phyloP scores from a whole-genome alignment of 2,888 invertebrate genomes.

The Lymantria dispar region DNA sequence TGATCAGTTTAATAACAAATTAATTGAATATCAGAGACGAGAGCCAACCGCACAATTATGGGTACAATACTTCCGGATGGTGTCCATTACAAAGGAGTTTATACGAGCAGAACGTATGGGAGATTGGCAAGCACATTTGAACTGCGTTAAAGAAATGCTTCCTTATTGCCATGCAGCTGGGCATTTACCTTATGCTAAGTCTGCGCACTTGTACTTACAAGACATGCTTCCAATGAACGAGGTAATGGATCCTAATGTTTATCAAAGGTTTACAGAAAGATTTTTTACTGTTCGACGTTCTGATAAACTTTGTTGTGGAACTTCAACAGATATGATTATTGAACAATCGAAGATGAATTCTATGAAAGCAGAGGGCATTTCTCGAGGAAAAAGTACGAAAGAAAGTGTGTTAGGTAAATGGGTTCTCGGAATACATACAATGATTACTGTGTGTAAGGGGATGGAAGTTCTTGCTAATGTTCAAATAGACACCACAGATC shows the following conservation, averaged over 20 bases:
- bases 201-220: conserved; percentile 34
- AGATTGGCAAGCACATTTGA: conserved; percentile 40
- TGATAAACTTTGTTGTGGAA: conserved; percentile 46
- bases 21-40: conserved; percentile 13
- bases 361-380: conserved; percentile 51
- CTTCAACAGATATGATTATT: conserved; percentile 51
- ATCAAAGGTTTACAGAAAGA: conserved; percentile 36
- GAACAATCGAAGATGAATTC: conserved; percentile 40
- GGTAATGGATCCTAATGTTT: conserved; percentile 18
- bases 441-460: conserved; percentile 26
- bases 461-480: conserved; percentile 35
- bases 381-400: conserved; percentile 51
- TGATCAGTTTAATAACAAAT: conserved; percentile 5
- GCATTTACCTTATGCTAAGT: conserved; percentile 23
- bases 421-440: background rate
- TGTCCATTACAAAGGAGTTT: conserved; percentile 46
- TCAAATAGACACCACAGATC: conserved; percentile 29
- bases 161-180: background rate
- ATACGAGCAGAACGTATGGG: conserved; percentile 52
- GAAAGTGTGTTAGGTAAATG: conserved; percentile 22
- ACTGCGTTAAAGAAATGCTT: background rate
- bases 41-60: conserved; percentile 42
- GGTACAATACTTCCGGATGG: conserved; percentile 45
- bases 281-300: conserved; percentile 37
- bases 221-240: conserved; percentile 32